These are phyloP conservation scores for Archips crataeganus DNA, from an alignment of 2,888 invertebrate species.

Conservation along the genomic window DNA sequence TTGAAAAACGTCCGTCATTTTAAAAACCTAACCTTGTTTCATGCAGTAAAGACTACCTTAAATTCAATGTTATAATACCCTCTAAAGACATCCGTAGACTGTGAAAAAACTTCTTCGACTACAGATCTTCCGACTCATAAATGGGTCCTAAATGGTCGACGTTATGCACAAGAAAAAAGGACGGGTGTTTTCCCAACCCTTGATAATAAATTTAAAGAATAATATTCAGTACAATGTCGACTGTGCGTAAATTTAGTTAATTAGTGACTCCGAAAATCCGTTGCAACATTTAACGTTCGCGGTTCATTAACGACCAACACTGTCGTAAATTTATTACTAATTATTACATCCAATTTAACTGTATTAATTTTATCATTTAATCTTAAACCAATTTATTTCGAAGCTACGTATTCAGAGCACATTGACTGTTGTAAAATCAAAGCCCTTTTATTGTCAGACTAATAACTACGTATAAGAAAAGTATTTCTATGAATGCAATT, in stretches of 20 bases:
- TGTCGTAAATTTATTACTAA: constrained; percentile 11
- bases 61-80: no score
- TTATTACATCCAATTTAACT: neutral
- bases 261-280: constrained; percentile 9
- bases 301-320: constrained; percentile 8
- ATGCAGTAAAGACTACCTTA: no score
- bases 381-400: neutral
- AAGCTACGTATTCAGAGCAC: neutral
- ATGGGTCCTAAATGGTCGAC: no score
- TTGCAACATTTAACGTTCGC: neutral
- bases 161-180: no score
- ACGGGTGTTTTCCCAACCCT: no score
- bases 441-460: neutral
- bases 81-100: no score
- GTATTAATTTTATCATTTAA: neutral
- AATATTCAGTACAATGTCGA: neutral
- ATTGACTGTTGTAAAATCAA: neutral
- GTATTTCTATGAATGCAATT: constrained; percentile 48
- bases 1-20: no score
- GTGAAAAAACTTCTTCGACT: no score
- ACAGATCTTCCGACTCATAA: no score
- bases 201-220: neutral
- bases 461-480: neutral
- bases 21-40: no score
- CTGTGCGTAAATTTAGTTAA: constrained; percentile 1